Conservation (phyloP, 2,888 invertebrate species). For the Heteropelma amictum region DNA sequence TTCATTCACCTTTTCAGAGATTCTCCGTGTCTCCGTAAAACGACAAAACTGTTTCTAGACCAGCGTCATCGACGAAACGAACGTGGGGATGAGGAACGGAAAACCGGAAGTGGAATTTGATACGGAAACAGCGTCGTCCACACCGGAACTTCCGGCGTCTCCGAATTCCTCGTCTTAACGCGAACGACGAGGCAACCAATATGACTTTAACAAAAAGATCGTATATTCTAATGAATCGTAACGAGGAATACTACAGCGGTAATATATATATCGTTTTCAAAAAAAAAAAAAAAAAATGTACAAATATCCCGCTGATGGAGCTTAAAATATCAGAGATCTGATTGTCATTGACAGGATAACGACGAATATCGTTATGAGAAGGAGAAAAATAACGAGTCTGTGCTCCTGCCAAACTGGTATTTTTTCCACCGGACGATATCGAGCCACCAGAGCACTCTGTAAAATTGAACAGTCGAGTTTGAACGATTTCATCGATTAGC, state of each 20-base stretch:
- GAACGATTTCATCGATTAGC: background rate
- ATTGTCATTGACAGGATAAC: conserved; percentile 53
- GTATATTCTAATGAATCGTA: background rate
- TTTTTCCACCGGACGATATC: conserved; percentile 64
- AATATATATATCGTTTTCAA: background rate
- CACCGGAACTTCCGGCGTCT: conserved; percentile 42
- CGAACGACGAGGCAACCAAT: background rate
- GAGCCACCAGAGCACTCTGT: conserved; percentile 65
- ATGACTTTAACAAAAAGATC: background rate
- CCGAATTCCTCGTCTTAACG: conserved; percentile 27
- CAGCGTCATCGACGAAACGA: conserved; percentile 22
- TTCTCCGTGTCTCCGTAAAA: background rate
- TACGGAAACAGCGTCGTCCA: conserved; percentile 19
- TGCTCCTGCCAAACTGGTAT: conserved; percentile 62
- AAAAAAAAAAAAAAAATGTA: conserved; percentile 11
- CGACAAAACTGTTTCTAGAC: background rate
- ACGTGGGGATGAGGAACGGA: conserved; percentile 21
- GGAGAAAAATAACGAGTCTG: conserved; percentile 51
- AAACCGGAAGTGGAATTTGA: conserved; percentile 32
- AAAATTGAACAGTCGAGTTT: background rate
- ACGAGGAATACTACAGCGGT: conserved; percentile 18
- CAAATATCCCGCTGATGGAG: background rate
- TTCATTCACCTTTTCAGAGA: background rate
- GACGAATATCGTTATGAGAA: conserved; percentile 53
- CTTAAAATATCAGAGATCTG: conserved; percentile 47